These are phyloP conservation scores for Meteorus cinctellus DNA, from an alignment of 2,888 invertebrate genomes.

Conservation along the genomic window DNA sequence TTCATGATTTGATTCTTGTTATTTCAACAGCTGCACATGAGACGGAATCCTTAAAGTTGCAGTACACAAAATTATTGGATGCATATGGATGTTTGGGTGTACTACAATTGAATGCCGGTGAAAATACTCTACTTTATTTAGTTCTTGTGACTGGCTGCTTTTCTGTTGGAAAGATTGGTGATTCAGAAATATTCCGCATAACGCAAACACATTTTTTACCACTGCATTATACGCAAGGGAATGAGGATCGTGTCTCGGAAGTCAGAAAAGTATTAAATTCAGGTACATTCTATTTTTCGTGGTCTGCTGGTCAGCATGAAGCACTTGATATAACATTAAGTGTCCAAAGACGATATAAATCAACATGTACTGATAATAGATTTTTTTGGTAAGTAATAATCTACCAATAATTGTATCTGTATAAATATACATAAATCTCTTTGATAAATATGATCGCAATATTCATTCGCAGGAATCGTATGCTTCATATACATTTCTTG, in stretches of 20 bases:
- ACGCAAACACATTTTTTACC: slow-evolving; percentile 95
- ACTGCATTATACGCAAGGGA: slow-evolving; percentile 81
- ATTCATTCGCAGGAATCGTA: slow-evolving; percentile 84
- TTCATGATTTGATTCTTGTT: not conserved
- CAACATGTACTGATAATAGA: slow-evolving; percentile 89
- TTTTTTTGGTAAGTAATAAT: slow-evolving; percentile 88
- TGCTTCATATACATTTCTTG: slow-evolving; percentile 93
- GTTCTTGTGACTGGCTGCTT: slow-evolving; percentile 96
- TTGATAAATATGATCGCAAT: slow-evolving; percentile 1
- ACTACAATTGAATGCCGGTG: slow-evolving; percentile 89
- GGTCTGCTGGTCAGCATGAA: slow-evolving; percentile 76
- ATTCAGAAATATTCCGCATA: slow-evolving; percentile 95
- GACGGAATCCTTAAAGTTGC: slow-evolving; percentile 90
- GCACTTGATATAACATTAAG: slow-evolving; percentile 95
- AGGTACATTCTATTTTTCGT: slow-evolving; percentile 99
- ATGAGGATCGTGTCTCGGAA: slow-evolving; percentile 78
- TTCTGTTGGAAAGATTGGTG: slow-evolving; percentile 96
- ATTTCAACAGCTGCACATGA: slow-evolving; percentile 83
- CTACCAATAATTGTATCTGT: not conserved
- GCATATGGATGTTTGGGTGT: slow-evolving; percentile 98
- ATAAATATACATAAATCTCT: slow-evolving; percentile 24
- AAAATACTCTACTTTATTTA: slow-evolving; percentile 88
- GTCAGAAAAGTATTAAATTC: slow-evolving; percentile 93
- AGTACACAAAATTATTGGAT: slow-evolving; percentile 93
- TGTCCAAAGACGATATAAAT: slow-evolving; percentile 90